Conservation (phyloP, 2,113 vertebrate species). For the Ariopsis seemanni region DNA sequence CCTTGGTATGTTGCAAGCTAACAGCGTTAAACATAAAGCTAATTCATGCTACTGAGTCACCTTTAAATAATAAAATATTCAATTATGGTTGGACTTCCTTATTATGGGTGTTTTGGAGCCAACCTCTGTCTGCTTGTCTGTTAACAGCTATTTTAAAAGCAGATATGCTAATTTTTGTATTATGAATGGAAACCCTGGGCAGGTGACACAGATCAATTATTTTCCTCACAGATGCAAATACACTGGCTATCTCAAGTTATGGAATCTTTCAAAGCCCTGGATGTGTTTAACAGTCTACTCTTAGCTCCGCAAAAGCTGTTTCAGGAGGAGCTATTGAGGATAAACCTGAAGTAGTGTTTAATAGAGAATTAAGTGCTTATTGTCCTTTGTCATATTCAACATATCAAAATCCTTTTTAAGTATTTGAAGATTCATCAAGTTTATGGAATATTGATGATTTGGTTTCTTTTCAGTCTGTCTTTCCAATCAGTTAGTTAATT, state of each 20-base stretch:
- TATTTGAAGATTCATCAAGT: background rate
- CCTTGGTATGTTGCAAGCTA: background rate
- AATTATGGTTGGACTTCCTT: background rate
- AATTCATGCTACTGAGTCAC: background rate
- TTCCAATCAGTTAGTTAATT: background rate
- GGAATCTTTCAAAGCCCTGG: background rate
- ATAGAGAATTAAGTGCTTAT: background rate
- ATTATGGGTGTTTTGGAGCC: background rate
- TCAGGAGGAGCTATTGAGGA: background rate
- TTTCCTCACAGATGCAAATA: background rate
- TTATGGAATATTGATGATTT: background rate
- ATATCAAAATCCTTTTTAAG: constrained; percentile 1
- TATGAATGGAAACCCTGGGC: background rate
- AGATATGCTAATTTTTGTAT: background rate
- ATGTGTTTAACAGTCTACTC: background rate
- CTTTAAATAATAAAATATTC: background rate
- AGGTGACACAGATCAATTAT: background rate
- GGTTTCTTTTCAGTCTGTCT: background rate
- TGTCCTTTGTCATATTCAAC: background rate
- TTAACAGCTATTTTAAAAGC: background rate
- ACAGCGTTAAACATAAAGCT: background rate
- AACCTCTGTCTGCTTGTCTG: background rate
- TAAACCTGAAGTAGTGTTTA: background rate
- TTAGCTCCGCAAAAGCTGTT: background rate
- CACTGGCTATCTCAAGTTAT: background rate